Percentiles rank a stretch among this genome's conserved stretches.
These are phyloP conservation scores for Anableps anableps DNA, from an alignment of 2,797 vertebrate species.

Conservation along the genomic window DNA sequence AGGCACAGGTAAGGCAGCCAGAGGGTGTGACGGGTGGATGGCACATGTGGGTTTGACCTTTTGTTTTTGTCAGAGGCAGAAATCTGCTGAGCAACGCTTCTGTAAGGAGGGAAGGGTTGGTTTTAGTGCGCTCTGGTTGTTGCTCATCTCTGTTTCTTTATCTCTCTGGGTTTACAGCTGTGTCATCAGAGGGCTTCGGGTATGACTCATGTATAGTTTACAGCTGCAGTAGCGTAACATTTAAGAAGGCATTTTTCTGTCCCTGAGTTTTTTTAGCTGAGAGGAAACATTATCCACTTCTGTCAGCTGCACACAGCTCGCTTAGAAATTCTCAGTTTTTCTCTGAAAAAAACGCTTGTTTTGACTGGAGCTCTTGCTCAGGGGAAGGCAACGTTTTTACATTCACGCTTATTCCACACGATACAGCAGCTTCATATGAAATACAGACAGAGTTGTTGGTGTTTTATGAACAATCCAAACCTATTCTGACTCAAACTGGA, in stretches of 20 bases:
- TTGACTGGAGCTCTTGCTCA: not conserved
- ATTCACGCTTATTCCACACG: not conserved
- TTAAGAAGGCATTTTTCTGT: constrained; percentile 14
- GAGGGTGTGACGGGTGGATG: not conserved
- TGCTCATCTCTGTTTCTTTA: constrained; percentile 46
- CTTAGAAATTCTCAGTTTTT: not conserved
- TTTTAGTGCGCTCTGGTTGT: constrained; percentile 24
- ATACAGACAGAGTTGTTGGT: not conserved
- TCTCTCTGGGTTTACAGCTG: constrained; percentile 51
- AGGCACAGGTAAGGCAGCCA: constrained; percentile 85
- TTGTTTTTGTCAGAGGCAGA: constrained; percentile 26
- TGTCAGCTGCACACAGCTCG: not conserved
- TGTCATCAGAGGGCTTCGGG: constrained; percentile 46
- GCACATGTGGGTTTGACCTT: constrained; percentile 25
- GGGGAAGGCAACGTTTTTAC: not conserved
- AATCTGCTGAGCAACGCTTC: constrained; percentile 37
- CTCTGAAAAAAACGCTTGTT: not conserved
- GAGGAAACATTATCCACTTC: not conserved
- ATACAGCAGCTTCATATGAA: constrained; percentile 1
- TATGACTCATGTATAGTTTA: constrained; percentile 56
- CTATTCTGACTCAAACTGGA: not conserved
- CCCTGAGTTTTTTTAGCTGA: not conserved
- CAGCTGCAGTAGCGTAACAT: constrained; percentile 25
- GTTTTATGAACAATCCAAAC: constrained; percentile 1
- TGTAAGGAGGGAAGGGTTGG: constrained; percentile 22